Evolutionary conservation across 2,797 vertebrate genomes (phyloP), one percentile per base, ranked within the genome.

Genomic region (Miichthys miiuy): DNA sequence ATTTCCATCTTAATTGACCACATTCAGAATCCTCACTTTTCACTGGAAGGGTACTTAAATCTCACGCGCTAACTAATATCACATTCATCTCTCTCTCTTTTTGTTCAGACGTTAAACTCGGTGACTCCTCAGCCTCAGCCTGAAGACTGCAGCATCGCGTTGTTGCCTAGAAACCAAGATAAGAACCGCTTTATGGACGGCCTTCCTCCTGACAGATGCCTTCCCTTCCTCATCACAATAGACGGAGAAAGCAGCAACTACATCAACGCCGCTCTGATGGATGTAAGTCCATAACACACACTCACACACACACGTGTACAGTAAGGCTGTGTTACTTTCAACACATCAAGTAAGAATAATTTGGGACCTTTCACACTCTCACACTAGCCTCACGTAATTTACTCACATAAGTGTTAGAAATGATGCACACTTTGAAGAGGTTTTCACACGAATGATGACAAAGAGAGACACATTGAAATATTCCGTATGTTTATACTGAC

Each of bases 161-260:
- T 99, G 91, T 95, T 99, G 94, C 98, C 98, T 93, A 97, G 98
- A 92, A 99, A 99, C 94, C 98, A 99, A 6, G 98, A 99, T 90
- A 99, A 99, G 95, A 99, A 99, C 90, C 98, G 98, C 84, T 99
- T 99, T 91, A 98, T 99, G 97, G 98, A 99, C 90, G 97, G 97
- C 94, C 96, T 99, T 84, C 98, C 98, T 83, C 98, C 98, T 70
- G 98, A 99, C 91, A 96, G 98, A 95, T 99, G 98, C 94, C 96
- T 99, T 86, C 98, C 98, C 87, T 99, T 99, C 95, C 96, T 99
- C 95, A 99, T 99, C 89, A 99, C 98, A 81, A 97, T 99, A 89
- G 98, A 99, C 52, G 98, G 98, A 63, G 98, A 99, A 88, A 99
- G 98, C 94, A 99, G 98, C 94, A 99, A 99, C 95, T 99, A 99